Conservation (phyloP, 1,140 invertebrate genomes). For the Rhopalosiphum padi region DNA sequence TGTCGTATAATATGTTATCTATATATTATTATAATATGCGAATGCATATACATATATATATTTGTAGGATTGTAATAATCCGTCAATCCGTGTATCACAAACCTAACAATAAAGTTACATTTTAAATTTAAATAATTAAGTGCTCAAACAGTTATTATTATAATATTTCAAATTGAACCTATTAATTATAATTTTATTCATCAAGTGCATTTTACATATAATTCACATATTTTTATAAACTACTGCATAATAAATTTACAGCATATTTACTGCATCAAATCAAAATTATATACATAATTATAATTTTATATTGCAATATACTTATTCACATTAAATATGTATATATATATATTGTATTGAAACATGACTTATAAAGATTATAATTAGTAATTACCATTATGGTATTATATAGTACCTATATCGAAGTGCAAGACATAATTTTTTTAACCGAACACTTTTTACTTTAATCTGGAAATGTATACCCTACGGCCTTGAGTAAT, state of each 20-base stretch:
- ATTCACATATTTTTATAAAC: neutral
- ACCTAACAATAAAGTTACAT: neutral
- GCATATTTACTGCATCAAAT: neutral
- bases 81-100: neutral
- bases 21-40: neutral
- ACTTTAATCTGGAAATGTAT: neutral
- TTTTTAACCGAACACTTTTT: conserved; percentile 13
- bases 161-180: neutral
- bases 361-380: neutral
- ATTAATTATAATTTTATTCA: conserved; percentile 5
- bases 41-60: neutral
- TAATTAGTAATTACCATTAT: conserved; percentile 15
- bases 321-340: neutral
- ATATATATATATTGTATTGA: neutral
- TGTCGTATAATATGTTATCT: neutral
- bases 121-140: neutral
- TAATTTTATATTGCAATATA: neutral
- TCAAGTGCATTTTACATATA: neutral
- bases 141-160: neutral
- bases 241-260: neutral
- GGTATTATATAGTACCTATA: neutral
- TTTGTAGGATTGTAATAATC: neutral
- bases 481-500: neutral
- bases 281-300: neutral
- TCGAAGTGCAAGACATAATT: neutral